Evolutionary conservation across 2,113 vertebrate genomes (phyloP).

Genomic region (Tetraodon nigroviridis): DNA sequence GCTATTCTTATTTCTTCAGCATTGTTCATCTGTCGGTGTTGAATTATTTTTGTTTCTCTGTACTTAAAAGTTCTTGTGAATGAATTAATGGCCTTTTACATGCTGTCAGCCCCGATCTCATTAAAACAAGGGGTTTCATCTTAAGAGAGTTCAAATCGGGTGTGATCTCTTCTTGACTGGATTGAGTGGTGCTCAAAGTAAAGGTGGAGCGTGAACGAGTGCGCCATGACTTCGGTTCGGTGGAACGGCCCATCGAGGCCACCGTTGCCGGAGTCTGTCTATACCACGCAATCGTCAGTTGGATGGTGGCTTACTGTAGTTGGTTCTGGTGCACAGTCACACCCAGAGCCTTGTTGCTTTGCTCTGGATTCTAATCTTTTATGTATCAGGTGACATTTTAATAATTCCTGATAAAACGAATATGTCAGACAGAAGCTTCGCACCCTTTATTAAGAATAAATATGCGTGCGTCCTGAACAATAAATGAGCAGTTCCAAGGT

Average conservation of each 20-base stretch:
- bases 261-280: too few species aligned
- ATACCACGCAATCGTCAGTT: too few species aligned
- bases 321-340: neutral
- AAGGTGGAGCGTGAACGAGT: conserved; percentile 10
- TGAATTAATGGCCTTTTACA: conserved; percentile 68
- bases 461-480: conserved; percentile 17
- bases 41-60: conserved; percentile 48
- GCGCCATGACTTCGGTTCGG: too few species aligned
- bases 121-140: conserved; percentile 72
- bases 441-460: conserved; percentile 51
- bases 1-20: conserved; percentile 42
- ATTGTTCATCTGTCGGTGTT: conserved; percentile 44
- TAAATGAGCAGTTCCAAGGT: too few species aligned
- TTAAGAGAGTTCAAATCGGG: conserved; percentile 17
- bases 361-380: neutral
- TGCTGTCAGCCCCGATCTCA: conserved; percentile 67
- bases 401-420: neutral
- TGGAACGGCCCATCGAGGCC: too few species aligned
- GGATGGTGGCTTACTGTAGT: too few species aligned
- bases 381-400: neutral
- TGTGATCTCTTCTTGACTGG: conserved; percentile 18
- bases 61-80: conserved; percentile 60
- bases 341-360: neutral
- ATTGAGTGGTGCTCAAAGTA: neutral
- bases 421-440: conserved; percentile 5